Evolutionary conservation across 2,888 invertebrate genomes (phyloP).

Genomic region (Acanthococcus lagerstroemiae): DNA sequence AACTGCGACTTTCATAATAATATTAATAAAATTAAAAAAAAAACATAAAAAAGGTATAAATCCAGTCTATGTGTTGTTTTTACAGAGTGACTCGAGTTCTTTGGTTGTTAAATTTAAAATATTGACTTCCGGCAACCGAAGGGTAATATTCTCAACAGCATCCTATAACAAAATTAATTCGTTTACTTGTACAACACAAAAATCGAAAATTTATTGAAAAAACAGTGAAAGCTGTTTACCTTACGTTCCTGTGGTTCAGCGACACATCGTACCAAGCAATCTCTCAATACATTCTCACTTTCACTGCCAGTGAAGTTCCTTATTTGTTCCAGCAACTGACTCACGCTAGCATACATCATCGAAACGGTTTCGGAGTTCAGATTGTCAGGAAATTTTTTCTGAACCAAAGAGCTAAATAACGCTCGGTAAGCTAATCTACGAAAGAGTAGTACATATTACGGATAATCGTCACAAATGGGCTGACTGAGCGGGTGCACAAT

Average conservation of each 20-base stretch:
- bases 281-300: neutral
- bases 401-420: neutral
- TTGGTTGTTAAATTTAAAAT: neutral
- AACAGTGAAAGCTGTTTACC: too few species aligned
- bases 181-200: neutral
- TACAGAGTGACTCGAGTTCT: neutral
- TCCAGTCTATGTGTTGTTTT: too few species aligned
- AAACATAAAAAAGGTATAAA: too few species aligned
- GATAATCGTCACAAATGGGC: neutral
- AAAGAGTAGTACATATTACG: neutral
- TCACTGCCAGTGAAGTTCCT: neutral
- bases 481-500: neutral
- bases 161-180: neutral
- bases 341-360: neutral
- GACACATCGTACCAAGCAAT: neutral
- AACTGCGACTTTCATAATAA: too few species aligned
- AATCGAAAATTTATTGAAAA: too few species aligned
- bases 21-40: too few species aligned
- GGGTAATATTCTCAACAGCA: neutral
- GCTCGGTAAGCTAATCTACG: neutral
- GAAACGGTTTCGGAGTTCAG: neutral
- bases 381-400: neutral
- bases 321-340: neutral
- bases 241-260: neutral
- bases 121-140: neutral